Conservation (phyloP, 2,888 invertebrate species). For the Torymus aiolomorphi region DNA sequence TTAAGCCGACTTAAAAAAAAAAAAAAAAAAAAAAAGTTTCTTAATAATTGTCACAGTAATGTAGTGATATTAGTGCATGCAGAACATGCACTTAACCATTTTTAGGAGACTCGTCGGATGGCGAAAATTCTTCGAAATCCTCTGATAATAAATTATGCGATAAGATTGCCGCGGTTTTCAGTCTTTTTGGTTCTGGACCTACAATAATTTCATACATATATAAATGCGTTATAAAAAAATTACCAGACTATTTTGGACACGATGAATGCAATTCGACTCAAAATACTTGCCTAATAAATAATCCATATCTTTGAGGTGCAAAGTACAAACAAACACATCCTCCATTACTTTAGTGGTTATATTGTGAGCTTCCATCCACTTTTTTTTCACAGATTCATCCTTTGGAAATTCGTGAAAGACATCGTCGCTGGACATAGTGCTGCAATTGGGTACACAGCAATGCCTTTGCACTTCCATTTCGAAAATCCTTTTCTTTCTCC, state of each 20-base stretch:
- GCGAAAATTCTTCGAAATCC: slow-evolving; percentile 12
- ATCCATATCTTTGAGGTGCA: slow-evolving; percentile 22
- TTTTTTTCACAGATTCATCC: not conserved
- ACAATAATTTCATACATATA: not conserved
- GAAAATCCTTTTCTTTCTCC: too few species aligned
- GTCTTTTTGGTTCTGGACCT: not conserved
- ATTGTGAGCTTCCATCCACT: slow-evolving; percentile 23
- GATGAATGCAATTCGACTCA: not conserved
- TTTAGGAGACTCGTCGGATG: too few species aligned
- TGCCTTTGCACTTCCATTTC: too few species aligned
- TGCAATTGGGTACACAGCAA: slow-evolving; percentile 29
- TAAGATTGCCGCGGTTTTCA: slow-evolving; percentile 1
- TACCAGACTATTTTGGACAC: not conserved
- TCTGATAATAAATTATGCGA: slow-evolving; percentile 5
- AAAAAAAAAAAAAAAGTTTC: too few species aligned
- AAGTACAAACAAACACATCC: slow-evolving; percentile 13
- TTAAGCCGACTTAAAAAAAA: too few species aligned
- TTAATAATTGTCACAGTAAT: too few species aligned
- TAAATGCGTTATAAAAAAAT: not conserved
- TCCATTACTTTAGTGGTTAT: slow-evolving; percentile 21
- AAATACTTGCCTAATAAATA: slow-evolving; percentile 13
- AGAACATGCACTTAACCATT: too few species aligned
- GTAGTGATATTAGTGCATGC: too few species aligned
- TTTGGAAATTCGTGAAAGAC: slow-evolving; percentile 32
- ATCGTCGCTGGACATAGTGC: not conserved